These are phyloP conservation scores for Drosophila borealis DNA, from an alignment of 2,888 invertebrate species.

Conservation along the genomic window DNA sequence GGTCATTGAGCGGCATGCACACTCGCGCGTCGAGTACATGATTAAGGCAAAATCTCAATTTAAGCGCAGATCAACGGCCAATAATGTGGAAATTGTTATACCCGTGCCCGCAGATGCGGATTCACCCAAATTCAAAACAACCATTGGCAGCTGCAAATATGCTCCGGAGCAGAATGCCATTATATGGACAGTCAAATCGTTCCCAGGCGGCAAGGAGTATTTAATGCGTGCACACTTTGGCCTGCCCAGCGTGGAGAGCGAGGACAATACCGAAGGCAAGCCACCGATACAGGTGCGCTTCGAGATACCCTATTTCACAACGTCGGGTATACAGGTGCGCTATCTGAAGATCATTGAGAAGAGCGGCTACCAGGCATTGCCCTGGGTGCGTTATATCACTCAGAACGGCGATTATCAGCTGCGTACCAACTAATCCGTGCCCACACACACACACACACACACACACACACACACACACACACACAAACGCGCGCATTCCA, in stretches of 20 bases:
- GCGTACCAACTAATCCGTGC: constrained; percentile 91
- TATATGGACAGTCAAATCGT: constrained; percentile 98
- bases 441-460: constrained; percentile 11
- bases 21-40: constrained; percentile 99
- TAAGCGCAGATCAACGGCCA: constrained; percentile 98
- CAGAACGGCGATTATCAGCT: constrained; percentile 99
- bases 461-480: background rate
- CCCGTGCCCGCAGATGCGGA: constrained; percentile 99
- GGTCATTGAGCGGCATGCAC: constrained; percentile 98
- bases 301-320: constrained; percentile 99
- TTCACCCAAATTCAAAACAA: constrained; percentile 99
- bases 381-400: constrained; percentile 99
- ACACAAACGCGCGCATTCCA: constrained; percentile 54
- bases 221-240: constrained; percentile 99
- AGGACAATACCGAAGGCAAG: constrained; percentile 95
- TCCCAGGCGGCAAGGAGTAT: constrained; percentile 99
- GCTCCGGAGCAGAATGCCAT: constrained; percentile 98
- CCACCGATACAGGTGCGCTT: constrained; percentile 99
- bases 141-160: constrained; percentile 98
- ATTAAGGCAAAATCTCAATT: constrained; percentile 99
- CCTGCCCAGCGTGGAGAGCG: constrained; percentile 96
- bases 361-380: constrained; percentile 98
- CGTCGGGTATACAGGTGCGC: constrained; percentile 97
- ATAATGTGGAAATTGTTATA: constrained; percentile 99
- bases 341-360: constrained; percentile 94